Percentiles rank a stretch among this genome's conserved stretches.
These are phyloP conservation scores for Microtus montanus DNA, from an alignment of 2,113 vertebrate genomes.

Conservation along the genomic window DNA sequence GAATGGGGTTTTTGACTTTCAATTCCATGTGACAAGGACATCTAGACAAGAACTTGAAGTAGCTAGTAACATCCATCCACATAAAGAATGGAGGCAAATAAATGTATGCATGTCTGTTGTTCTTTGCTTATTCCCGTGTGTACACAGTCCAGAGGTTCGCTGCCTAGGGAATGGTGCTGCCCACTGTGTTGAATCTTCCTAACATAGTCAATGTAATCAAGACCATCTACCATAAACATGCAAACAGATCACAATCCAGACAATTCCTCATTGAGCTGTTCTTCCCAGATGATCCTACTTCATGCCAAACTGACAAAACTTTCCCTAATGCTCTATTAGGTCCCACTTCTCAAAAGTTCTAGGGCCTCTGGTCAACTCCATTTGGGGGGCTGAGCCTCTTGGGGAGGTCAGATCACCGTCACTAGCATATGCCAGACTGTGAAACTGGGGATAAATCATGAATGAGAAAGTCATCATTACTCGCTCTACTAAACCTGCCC, in stretches of 20 bases:
- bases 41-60: neutral
- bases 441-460: neutral
- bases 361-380: neutral
- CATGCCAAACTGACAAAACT: neutral
- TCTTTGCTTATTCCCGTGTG: no score
- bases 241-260: neutral
- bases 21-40: neutral
- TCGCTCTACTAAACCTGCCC: accelerated
- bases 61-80: neutral
- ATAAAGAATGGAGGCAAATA: neutral
- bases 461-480: neutral
- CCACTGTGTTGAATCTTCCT: neutral
- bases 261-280: neutral
- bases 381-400: neutral
- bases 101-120: neutral
- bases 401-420: neutral
- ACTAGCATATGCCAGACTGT: neutral
- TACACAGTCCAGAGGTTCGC: neutral
- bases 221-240: neutral
- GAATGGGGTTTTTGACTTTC: neutral
- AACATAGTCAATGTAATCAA: neutral
- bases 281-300: neutral
- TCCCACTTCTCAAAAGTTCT: neutral
- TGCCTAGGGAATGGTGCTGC: neutral
- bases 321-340: neutral